Evolutionary conservation across 92 coral and sea anemone species (phyloP).

Genomic region (Zoanthus sansibaricus): DNA sequence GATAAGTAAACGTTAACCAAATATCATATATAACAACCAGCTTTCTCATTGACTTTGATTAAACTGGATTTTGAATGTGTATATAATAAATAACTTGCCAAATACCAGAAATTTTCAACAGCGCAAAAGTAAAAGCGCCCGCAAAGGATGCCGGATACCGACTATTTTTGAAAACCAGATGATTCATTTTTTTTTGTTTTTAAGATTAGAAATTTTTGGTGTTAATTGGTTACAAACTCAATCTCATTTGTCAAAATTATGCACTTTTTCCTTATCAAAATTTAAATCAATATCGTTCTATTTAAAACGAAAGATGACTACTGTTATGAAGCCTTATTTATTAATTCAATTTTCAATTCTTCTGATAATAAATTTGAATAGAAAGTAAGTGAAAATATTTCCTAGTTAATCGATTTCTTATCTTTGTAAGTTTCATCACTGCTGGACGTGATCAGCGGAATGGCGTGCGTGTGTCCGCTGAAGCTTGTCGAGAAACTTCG

Average conservation of each 20-base stretch:
- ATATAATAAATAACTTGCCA: too few species aligned
- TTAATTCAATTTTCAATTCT: neutral
- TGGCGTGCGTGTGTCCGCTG: conserved; percentile 35
- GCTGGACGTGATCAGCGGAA: conserved; percentile 5
- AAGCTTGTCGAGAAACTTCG: conserved; percentile 33
- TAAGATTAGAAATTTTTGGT: too few species aligned
- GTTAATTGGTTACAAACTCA: too few species aligned
- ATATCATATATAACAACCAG: too few species aligned
- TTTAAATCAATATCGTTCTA: neutral
- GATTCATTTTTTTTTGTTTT: too few species aligned
- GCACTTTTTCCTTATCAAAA: neutral
- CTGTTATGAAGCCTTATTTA: neutral
- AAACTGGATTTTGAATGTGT: too few species aligned
- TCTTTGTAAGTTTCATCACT: neutral
- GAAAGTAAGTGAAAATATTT: neutral
- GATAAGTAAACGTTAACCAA: too few species aligned
- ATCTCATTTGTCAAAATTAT: neutral
- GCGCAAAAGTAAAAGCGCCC: too few species aligned
- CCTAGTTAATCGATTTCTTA: neutral
- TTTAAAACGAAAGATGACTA: neutral
- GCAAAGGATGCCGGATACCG: too few species aligned
- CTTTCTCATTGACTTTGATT: too few species aligned
- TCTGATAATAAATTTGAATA: neutral
- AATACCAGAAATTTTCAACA: too few species aligned
- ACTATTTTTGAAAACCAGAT: too few species aligned